Conservation (phyloP, 2,797 vertebrate genomes). For the Betta splendens region DNA sequence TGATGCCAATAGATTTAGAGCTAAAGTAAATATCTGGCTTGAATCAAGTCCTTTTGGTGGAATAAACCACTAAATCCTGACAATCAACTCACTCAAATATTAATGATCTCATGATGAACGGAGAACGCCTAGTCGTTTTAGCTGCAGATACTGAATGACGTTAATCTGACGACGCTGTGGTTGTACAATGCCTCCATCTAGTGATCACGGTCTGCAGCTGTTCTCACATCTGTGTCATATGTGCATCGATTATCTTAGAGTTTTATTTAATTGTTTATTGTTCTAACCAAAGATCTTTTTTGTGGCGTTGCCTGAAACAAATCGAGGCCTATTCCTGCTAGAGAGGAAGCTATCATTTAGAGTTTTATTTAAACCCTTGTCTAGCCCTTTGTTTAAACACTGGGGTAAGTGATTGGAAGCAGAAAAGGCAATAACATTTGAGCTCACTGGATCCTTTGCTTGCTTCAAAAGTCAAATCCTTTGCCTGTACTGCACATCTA, state of each 20-base stretch:
- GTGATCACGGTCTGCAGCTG: slow-evolving; percentile 63
- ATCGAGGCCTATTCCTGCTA: slow-evolving; percentile 53
- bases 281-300: slow-evolving; percentile 81
- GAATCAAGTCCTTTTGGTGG: neutral
- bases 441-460: neutral
- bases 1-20: slow-evolving; percentile 13
- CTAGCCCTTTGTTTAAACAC: slow-evolving; percentile 74
- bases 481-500: slow-evolving; percentile 31
- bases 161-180: slow-evolving; percentile 58
- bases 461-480: slow-evolving; percentile 1
- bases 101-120: neutral
- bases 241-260: slow-evolving; percentile 9
- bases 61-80: neutral
- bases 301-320: slow-evolving; percentile 80
- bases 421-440: slow-evolving; percentile 3
- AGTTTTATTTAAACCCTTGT: slow-evolving; percentile 69
- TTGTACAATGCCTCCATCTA: slow-evolving; percentile 59
- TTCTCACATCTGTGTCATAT: slow-evolving; percentile 58
- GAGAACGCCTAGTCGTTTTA: neutral
- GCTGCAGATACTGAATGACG: slow-evolving; percentile 67
- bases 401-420: slow-evolving; percentile 65
- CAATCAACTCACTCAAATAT: neutral
- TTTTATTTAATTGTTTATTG: slow-evolving; percentile 43
- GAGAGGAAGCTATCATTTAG: slow-evolving; percentile 49
- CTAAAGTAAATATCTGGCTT: slow-evolving; percentile 18